Evolutionary conservation across 2,113 vertebrate species (phyloP), one percentile per base, ranked within the genome.

Genomic region (Tor tambroides): DNA sequence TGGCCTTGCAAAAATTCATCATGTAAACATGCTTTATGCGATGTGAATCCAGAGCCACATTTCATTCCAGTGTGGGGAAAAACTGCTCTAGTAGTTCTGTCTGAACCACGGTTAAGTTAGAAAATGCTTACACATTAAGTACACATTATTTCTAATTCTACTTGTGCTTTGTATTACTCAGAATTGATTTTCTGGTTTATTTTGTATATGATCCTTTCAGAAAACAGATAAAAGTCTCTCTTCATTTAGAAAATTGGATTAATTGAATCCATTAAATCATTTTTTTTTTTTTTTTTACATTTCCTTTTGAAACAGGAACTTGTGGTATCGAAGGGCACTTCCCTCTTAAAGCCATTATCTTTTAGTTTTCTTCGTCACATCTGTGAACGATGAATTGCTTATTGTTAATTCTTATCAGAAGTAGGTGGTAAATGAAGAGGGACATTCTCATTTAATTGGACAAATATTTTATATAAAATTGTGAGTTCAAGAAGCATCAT

Each of bases 1-100:
- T 67, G 59, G 80, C 54, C n/a, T 82, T 81, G 79, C 49, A 65
- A 43, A 82, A 82, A 82, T 82, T 26, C 80, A 46, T 65, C 23
- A 28, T 30, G 35, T 19, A 67, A 82, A 61, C 35, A 78, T 26
- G 21, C 17, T 80, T 61, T 28, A 43, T 82, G 80, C 23, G 15
- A 46, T 63, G 80, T 43, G 56, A 61, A 38, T 80, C 54, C 3
- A 41, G 54, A 19, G 30, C 54, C 32, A 6, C 46, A 54, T 32
- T 63, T 80, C 79, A 26, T 28, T 82, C 80, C 8, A 30, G 38
- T 82, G 21, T 82, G 38, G 56, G 8, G 56, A 59, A 32, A 63
- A 80, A n/a, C 9, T 35, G 35, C 6, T 43, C 51, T 35, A 59
- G 12, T 28, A 7, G n/a, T 49, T 76, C 74, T 46, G 74, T 76